Percentiles rank a stretch among this genome's conserved stretches.
phyloP scores from a whole-genome alignment of 2,888 invertebrate genomes.

The Cecidostiba fungosa region DNA sequence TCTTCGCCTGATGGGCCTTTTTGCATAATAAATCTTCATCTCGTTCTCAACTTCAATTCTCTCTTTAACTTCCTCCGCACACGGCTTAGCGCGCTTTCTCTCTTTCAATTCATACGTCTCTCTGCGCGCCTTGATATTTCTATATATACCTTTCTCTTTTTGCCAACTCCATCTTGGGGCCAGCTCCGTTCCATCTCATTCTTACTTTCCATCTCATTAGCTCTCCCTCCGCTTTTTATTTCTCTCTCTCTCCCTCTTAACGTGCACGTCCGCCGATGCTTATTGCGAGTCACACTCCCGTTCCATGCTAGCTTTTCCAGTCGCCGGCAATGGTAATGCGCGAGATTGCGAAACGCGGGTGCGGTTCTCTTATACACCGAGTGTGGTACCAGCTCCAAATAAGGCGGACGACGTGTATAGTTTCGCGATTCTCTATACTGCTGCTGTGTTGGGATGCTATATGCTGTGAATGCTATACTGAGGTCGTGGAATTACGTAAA shows the following conservation, averaged over 20 bases:
- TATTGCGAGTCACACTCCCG: neutral
- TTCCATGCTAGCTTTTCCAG: neutral
- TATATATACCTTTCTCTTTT: constrained; percentile 13
- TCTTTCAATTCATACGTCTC: constrained; percentile 33
- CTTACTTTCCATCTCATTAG: constrained; percentile 54
- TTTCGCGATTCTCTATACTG: neutral
- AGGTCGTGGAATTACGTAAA: constrained; percentile 34
- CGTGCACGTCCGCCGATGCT: neutral
- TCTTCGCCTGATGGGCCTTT: neutral
- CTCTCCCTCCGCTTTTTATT: constrained; percentile 39
- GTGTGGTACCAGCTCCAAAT: constrained; percentile 43
- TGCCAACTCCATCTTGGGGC: neutral
- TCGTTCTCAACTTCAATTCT: constrained; percentile 5
- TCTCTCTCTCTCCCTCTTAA: constrained; percentile 60
- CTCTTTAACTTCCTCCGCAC: neutral
- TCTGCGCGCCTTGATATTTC: constrained; percentile 1
- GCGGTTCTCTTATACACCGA: neutral
- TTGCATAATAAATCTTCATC: constrained; percentile 13
- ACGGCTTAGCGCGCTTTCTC: neutral
- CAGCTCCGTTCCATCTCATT: neutral
- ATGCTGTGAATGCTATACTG: neutral
- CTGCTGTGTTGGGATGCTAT: neutral
- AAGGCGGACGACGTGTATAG: constrained; percentile 40
- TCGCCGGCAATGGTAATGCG: neutral
- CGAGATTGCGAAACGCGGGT: constrained; percentile 47